Conservation (phyloP, 2,888 invertebrate species). For the Chymomyza caudatula region DNA sequence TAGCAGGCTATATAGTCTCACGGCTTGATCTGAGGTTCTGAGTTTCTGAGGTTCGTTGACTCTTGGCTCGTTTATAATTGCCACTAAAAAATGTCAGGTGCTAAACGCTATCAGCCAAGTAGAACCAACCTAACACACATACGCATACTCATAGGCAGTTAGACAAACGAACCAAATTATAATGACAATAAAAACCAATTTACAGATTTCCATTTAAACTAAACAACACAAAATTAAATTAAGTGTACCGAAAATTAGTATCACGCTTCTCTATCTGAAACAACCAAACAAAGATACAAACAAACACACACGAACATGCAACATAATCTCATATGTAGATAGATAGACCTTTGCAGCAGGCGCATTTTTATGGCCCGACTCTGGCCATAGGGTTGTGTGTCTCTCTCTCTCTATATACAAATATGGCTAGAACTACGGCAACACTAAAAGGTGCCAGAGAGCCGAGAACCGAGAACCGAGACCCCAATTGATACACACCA, state of each 20-base stretch:
- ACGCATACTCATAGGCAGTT: conserved; percentile 25
- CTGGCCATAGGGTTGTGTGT: background rate
- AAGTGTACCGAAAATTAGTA: conserved; percentile 67
- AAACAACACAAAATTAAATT: conserved; percentile 44
- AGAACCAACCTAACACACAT: conserved; percentile 53
- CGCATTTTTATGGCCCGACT: background rate
- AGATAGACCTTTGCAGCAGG: background rate
- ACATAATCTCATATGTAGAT: background rate
- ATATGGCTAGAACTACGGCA: no score
- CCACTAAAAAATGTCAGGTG: conserved; percentile 72
- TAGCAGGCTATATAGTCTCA: background rate
- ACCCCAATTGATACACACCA: conserved; percentile 75
- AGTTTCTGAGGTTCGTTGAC: conserved; percentile 37
- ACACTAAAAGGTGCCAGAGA: background rate
- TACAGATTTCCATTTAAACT: conserved; percentile 67
- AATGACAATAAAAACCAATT: conserved; percentile 71
- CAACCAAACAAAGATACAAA: background rate
- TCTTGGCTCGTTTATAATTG: conserved; percentile 56
- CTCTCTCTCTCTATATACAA: no score
- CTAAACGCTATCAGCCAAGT: conserved; percentile 73
- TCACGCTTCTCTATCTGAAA: conserved; percentile 50
- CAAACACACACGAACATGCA: background rate
- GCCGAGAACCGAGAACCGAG: conserved; percentile 28
- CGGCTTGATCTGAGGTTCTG: background rate
- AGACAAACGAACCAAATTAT: conserved; percentile 54